Evolutionary conservation across 2,888 invertebrate species (phyloP).

Genomic region (Exephanes ischioxanthus): DNA sequence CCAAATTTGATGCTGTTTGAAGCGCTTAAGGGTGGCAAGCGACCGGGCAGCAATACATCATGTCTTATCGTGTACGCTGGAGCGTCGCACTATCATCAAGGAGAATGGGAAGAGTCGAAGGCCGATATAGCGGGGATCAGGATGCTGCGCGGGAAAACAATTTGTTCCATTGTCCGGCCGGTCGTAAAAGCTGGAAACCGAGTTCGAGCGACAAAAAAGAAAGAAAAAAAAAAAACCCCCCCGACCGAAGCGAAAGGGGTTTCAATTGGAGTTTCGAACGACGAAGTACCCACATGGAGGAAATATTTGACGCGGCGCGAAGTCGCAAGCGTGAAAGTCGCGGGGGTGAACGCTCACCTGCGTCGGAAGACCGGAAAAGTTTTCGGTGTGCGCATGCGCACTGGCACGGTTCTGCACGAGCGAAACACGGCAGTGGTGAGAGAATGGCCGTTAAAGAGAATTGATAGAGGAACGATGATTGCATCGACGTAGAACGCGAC

Average conservation of each 20-base stretch:
- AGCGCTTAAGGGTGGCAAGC: not conserved
- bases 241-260: not conserved
- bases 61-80: not conserved
- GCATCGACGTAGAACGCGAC: not conserved
- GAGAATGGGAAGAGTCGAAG: not conserved
- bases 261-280: not conserved
- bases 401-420: not conserved
- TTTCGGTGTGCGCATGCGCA: not conserved
- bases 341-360: not conserved
- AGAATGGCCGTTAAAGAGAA: conserved; percentile 34
- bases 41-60: not conserved
- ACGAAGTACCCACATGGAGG: not conserved
- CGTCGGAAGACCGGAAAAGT: conserved; percentile 4
- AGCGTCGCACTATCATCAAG: not conserved
- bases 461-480: conserved; percentile 39
- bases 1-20: not conserved
- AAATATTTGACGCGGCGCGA: conserved; percentile 24
- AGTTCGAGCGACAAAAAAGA: not conserved
- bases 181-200: not conserved
- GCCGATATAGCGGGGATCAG: not conserved
- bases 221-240: not conserved
- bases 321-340: conserved; percentile 7
- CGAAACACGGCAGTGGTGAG: conserved; percentile 1
- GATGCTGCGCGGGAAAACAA: conserved; percentile 3
- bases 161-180: conserved; percentile 6